Percentiles rank a stretch among this genome's conserved stretches.
Conservation (phyloP, 1,140 invertebrate genomes). For the Amyelois transitella region DNA sequence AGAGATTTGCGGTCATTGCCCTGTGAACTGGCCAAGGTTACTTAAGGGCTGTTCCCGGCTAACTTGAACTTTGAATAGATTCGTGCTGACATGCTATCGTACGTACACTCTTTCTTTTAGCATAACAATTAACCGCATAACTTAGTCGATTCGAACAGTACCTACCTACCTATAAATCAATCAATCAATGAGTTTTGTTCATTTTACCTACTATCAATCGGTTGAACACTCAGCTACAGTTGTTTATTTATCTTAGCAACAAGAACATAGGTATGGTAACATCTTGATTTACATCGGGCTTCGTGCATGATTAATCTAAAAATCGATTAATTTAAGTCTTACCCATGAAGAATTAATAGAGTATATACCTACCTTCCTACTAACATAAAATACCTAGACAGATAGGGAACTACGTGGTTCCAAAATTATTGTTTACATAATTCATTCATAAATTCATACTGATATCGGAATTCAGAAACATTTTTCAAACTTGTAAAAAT, state of each 20-base stretch:
- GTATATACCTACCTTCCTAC: conserved; percentile 19
- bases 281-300: conserved; percentile 19
- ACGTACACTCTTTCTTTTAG: neutral
- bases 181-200: conserved; percentile 14
- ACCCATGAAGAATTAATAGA: conserved; percentile 12
- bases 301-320: conserved; percentile 29
- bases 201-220: conserved; percentile 12
- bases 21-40: conserved; percentile 55
- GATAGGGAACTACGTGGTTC: no score
- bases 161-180: no score
- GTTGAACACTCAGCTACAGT: conserved; percentile 6
- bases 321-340: no score
- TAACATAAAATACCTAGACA: no score
- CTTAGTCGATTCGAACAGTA: neutral
- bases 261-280: conserved; percentile 19
- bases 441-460: no score
- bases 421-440: no score
- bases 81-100: conserved; percentile 8
- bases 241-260: conserved; percentile 32
- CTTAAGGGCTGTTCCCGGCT: conserved; percentile 20
- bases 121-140: neutral
- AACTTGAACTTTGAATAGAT: conserved; percentile 22
- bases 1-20: conserved; percentile 40
- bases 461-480: neutral
- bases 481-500: neutral